Evolutionary conservation across 2,888 invertebrate genomes (phyloP), one percentile per base, ranked within the genome.

Genomic region (Macrosiphum euphorbiae): DNA sequence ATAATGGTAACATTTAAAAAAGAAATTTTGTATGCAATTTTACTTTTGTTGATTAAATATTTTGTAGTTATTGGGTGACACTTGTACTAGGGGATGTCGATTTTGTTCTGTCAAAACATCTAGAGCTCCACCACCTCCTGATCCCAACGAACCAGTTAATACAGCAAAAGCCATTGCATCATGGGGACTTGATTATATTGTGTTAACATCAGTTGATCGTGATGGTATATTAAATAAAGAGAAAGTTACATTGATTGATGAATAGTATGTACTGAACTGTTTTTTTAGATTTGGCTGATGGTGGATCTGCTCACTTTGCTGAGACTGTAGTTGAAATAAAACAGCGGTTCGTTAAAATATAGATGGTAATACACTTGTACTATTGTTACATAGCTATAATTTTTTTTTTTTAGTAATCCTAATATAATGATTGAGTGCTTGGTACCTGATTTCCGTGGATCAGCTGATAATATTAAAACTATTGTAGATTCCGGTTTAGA

Each of bases 91-190:
- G 95, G 99, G 99, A 50, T 99, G 99, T 96, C 97, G 99, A 95
- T 99, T 99, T 96, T 99, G 99, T 96, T 99, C 99, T 0, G 98
- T 99, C 90, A 99, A 99, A 96, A 99, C 99, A 0, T 97, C 99
- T 0, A 97, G 98, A 94, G 96, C 97, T 55, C 99, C 99, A 1
- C 98, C 99, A 1, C 97, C 98, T 0, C 97, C 98, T 20, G 99
- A 99, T 96, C 97, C 98, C 0, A 96, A 97, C 94, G 99, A 99
- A 96, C 99, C 99, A 0, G 95, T 96, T 16, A 98, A 99, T 96
- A 99, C 99, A 0, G 99, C 99, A 0, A 97, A 96, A 92, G 99
- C 99, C 0, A 98, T 99, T 95, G 97, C 97, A 88, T 97, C 98
- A 35, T 99, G 99, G 99, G 99, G 99, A 0, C 96, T 99, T 5